phyloP scores from a whole-genome alignment of 2,797 vertebrate species.

The Heterohyrax brucei region DNA sequence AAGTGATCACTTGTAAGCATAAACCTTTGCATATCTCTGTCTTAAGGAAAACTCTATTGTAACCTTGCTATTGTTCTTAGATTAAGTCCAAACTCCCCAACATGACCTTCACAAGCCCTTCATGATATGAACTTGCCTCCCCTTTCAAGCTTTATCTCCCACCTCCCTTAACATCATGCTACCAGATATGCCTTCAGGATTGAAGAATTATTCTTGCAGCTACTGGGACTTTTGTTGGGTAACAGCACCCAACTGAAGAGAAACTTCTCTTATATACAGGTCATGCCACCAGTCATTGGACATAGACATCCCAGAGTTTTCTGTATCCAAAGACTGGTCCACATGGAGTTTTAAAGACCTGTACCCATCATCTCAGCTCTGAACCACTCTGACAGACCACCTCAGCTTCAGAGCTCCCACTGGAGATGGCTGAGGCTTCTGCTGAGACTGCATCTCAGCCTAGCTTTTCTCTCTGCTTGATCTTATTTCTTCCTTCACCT shows the following conservation, averaged over 20 bases:
- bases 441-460: not conserved
- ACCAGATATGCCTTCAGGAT: not conserved
- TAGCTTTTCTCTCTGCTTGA: not conserved
- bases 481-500: not conserved
- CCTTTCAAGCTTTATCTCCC: not conserved
- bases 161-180: not conserved
- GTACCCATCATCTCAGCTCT: not conserved
- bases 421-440: not conserved
- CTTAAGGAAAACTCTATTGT: not conserved
- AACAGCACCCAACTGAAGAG: not conserved
- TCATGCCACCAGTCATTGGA: not conserved
- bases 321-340: not conserved
- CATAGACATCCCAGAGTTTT: not conserved
- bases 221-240: not conserved
- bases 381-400: not conserved
- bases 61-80: not conserved
- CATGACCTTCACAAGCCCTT: not conserved
- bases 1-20: not conserved
- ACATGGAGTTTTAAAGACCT: not conserved
- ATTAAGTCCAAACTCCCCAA: not conserved
- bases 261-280: not conserved
- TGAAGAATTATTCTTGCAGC: not conserved
- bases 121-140: not conserved
- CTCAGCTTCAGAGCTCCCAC: not conserved
- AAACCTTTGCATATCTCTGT: not conserved